These are phyloP conservation scores for Cecropterus lyciades DNA, from an alignment of 1,140 invertebrate genomes.

Conservation along the genomic window DNA sequence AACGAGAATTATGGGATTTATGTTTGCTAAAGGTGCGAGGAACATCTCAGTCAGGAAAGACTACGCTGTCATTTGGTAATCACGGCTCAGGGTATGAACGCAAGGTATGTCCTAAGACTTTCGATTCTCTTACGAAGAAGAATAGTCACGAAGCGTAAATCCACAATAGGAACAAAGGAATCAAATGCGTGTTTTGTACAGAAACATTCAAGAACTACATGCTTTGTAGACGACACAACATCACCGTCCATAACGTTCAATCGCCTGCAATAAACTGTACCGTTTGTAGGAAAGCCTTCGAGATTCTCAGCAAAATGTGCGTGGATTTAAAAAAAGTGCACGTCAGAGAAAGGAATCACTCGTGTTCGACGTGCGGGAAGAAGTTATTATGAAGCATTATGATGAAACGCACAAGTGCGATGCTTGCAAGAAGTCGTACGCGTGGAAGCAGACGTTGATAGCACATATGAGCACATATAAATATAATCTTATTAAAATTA, in stretches of 20 bases:
- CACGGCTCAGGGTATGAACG: constrained; percentile 62
- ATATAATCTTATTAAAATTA: too few species aligned
- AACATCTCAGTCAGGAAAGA: constrained; percentile 82
- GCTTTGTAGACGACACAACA: constrained; percentile 63
- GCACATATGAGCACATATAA: too few species aligned
- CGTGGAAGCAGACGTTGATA: too few species aligned
- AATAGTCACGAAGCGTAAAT: constrained; percentile 57
- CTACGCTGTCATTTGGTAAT: constrained; percentile 55
- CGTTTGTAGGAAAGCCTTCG: constrained; percentile 63
- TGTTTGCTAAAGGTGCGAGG: constrained; percentile 91
- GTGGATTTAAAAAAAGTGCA: too few species aligned
- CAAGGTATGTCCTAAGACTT: constrained; percentile 52
- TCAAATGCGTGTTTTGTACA: constrained; percentile 66
- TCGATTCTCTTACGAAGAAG: constrained; percentile 59
- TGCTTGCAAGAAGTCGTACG: too few species aligned
- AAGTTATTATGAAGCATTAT: too few species aligned
- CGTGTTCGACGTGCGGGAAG: too few species aligned
- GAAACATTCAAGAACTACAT: constrained; percentile 65
- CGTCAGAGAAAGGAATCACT: too few species aligned
- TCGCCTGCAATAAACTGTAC: constrained; percentile 58
- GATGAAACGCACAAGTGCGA: too few species aligned
- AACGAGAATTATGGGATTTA: constrained; percentile 83
- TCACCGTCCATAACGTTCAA: constrained; percentile 48
- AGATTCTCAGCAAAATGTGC: constrained; percentile 70
- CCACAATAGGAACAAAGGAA: constrained; percentile 54